A percentile compares a stretch with the other conserved stretches of the same genome.
phyloP scores from a whole-genome alignment of 2,797 vertebrate genomes.

The Enteromius trimaculatus region DNA sequence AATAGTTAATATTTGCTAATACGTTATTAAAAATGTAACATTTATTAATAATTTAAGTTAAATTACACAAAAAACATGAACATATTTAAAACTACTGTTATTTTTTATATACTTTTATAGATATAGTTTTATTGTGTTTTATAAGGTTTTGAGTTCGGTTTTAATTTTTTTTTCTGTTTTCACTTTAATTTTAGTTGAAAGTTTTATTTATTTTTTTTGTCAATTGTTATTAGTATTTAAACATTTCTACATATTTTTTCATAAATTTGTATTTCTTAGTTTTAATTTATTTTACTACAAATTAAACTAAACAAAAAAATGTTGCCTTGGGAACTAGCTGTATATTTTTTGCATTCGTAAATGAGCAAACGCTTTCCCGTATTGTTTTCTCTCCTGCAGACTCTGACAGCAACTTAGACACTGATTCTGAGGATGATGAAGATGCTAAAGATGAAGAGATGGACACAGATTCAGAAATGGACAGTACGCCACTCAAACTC shows the following conservation, averaged over 20 bases:
- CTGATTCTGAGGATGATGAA: slow-evolving; percentile 86
- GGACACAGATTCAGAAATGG: slow-evolving; percentile 85
- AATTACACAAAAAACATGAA: no score
- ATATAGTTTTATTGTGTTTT: no score
- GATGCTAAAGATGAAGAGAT: slow-evolving; percentile 84
- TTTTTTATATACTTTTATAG: no score
- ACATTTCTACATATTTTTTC: no score
- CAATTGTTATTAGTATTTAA: background rate
- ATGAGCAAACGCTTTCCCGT: slow-evolving; percentile 3
- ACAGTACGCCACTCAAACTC: slow-evolving; percentile 78
- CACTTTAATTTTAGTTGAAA: no score
- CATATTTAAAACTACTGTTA: no score
- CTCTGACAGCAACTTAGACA: slow-evolving; percentile 91
- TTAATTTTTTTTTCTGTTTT: no score
- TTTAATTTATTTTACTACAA: background rate
- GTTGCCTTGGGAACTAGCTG: background rate
- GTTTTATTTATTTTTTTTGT: background rate
- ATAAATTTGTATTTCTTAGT: no score
- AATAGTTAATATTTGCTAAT: background rate
- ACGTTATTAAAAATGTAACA: background rate
- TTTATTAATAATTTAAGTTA: no score
- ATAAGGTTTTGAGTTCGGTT: no score
- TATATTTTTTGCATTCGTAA: no score
- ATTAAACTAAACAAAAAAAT: background rate
- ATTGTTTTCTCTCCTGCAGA: slow-evolving; percentile 73